Conservation (phyloP, 2,113 vertebrate genomes). For the Campylomormyrus tamandua region DNA sequence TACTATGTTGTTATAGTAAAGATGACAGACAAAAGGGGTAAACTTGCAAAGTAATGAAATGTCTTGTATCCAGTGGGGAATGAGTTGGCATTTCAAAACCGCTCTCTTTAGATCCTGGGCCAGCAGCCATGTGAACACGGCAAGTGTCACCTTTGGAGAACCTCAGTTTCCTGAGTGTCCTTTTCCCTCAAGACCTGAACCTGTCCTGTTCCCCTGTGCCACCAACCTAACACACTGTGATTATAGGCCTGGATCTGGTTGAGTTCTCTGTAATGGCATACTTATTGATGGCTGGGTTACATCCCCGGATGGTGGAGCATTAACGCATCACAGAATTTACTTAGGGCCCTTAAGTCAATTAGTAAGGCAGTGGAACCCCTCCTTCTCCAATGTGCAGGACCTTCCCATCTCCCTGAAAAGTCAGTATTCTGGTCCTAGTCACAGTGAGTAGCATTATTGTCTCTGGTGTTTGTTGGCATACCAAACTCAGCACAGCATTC, state of each 20-base stretch:
- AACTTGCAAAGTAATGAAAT: not conserved
- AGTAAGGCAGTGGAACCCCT: not conserved
- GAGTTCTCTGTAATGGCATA: not conserved
- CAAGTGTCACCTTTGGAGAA: not conserved
- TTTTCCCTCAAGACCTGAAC: not conserved
- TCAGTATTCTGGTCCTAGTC: not conserved
- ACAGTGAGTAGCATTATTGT: not conserved
- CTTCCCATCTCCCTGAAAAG: not conserved
- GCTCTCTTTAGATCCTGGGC: not conserved
- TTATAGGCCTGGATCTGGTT: not conserved
- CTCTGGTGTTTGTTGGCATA: not conserved
- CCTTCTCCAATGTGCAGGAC: not conserved
- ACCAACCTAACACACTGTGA: not conserved
- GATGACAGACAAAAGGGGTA: not conserved
- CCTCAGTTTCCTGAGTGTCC: not conserved
- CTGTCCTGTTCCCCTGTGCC: not conserved
- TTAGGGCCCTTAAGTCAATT: constrained; percentile 32
- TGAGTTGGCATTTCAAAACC: not conserved
- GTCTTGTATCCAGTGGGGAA: not conserved
- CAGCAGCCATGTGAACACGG: not conserved
- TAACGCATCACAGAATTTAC: constrained; percentile 15
- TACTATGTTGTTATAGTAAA: not conserved
- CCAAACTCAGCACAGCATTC: not conserved
- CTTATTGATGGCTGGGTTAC: not conserved
- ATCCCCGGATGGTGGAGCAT: not conserved